Evolutionary conservation across 2,113 vertebrate species (phyloP).

Genomic region (Tinamus guttatus): DNA sequence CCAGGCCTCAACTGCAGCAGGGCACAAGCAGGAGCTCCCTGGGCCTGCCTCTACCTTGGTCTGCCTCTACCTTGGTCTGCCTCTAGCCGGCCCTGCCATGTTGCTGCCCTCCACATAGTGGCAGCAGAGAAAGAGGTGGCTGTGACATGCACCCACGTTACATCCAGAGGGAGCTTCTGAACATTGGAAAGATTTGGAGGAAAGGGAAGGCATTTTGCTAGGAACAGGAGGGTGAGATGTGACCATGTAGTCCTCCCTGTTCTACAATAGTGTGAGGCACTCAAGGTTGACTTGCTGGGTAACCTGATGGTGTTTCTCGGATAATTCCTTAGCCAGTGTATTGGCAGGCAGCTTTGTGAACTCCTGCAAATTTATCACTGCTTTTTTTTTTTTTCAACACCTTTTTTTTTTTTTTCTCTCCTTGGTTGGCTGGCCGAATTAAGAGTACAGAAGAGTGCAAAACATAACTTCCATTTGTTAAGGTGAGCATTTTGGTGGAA

Average conservation of each 20-base stretch:
- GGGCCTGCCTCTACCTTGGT: too few species aligned
- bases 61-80: not conserved
- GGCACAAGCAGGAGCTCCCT: not conserved
- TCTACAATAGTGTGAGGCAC: not conserved
- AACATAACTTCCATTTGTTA: not conserved
- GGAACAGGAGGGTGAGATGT: not conserved
- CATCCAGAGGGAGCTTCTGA: not conserved
- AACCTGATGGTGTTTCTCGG: not conserved
- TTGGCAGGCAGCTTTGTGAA: not conserved
- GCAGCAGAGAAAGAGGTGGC: not conserved
- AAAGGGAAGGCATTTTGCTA: not conserved
- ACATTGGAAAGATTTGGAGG: not conserved
- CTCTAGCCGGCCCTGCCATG: rapidly evolving
- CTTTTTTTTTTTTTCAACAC: not conserved
- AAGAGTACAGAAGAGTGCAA: not conserved
- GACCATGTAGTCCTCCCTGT: rapidly evolving
- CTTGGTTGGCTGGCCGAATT: not conserved
- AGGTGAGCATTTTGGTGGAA: not conserved
- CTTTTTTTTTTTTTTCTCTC: not conserved
- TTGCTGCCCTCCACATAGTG: rapidly evolving
- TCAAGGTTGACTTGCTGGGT: not conserved
- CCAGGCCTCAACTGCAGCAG: not conserved
- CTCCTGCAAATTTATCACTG: not conserved
- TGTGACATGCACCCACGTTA: rapidly evolving
- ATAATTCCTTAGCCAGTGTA: not conserved